phyloP scores from a whole-genome alignment of 2,888 invertebrate genomes.

The Phengaris arion region DNA sequence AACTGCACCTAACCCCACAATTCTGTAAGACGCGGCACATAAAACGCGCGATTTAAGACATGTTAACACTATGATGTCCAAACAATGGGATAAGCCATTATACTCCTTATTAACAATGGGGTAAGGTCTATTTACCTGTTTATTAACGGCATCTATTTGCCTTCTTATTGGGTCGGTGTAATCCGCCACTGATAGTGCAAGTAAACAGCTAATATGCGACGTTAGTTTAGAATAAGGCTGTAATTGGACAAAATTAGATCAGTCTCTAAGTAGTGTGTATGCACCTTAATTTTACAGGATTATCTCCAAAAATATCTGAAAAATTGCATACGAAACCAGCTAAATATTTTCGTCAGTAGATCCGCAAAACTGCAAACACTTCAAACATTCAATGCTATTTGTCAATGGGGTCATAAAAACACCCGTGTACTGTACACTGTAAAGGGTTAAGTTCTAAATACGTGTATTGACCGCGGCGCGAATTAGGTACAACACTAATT shows the following conservation, averaged over 20 bases:
- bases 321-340: no score
- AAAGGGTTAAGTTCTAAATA: slow-evolving; percentile 9
- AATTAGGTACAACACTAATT: slow-evolving; percentile 16
- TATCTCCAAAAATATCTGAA: no score
- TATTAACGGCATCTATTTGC: slow-evolving; percentile 54
- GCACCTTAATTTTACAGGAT: no score
- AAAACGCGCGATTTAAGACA: slow-evolving; percentile 55
- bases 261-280: no score
- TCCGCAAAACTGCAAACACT: neutral
- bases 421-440: neutral
- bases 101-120: slow-evolving; percentile 45
- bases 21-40: slow-evolving; percentile 60
- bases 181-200: slow-evolving; percentile 18
- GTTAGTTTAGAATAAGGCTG: neutral
- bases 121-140: slow-evolving; percentile 60
- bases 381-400: neutral
- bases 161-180: slow-evolving; percentile 35
- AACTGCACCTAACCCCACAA: slow-evolving; percentile 49
- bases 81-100: slow-evolving; percentile 49
- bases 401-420: neutral
- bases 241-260: neutral
- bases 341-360: neutral
- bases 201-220: slow-evolving; percentile 13
- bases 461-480: slow-evolving; percentile 4
- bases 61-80: slow-evolving; percentile 39